Evolutionary conservation across 2,888 invertebrate species (phyloP).

Genomic region (Phrixothrix hirtus): DNA sequence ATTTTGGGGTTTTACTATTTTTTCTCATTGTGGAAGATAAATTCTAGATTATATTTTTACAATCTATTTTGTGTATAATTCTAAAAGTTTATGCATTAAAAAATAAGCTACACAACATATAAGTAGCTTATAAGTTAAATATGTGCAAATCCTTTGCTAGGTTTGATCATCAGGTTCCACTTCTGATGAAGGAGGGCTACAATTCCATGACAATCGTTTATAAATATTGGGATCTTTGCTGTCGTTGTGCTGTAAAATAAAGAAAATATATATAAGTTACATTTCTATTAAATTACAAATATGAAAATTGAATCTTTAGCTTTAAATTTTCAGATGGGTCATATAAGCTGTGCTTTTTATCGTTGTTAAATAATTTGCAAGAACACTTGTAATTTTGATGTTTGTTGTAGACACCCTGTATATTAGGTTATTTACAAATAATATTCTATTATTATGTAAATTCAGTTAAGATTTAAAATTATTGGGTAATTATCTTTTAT

Average conservation of each 20-base stretch:
- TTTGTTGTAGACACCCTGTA: too few relatives aligned
- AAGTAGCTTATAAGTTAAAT: slow-evolving; percentile 49
- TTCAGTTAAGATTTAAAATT: too few relatives aligned
- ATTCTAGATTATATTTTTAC: slow-evolving; percentile 8
- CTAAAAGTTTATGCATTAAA: slow-evolving; percentile 49
- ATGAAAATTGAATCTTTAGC: too few relatives aligned
- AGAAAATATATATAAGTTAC: neutral
- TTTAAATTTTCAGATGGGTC: too few relatives aligned
- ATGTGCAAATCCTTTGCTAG: slow-evolving; percentile 51
- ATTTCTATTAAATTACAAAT: too few relatives aligned
- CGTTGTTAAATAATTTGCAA: too few relatives aligned
- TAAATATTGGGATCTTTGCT: slow-evolving; percentile 60
- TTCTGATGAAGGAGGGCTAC: slow-evolving; percentile 44
- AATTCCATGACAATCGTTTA: slow-evolving; percentile 67
- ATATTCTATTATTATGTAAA: too few relatives aligned
- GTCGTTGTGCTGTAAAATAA: slow-evolving; percentile 56
- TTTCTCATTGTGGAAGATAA: slow-evolving; percentile 34
- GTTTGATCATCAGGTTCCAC: slow-evolving; percentile 50
- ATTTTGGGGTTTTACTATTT: slow-evolving; percentile 24
- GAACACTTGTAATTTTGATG: too few relatives aligned
- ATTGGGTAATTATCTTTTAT: too few relatives aligned
- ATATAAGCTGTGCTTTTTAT: too few relatives aligned
- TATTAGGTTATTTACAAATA: too few relatives aligned
- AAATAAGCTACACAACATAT: slow-evolving; percentile 44
- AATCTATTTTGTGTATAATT: slow-evolving; percentile 34